These are phyloP conservation scores for Plecturocebus donacophilus DNA, from an alignment of 2,113 vertebrate species.

Conservation along the genomic window DNA sequence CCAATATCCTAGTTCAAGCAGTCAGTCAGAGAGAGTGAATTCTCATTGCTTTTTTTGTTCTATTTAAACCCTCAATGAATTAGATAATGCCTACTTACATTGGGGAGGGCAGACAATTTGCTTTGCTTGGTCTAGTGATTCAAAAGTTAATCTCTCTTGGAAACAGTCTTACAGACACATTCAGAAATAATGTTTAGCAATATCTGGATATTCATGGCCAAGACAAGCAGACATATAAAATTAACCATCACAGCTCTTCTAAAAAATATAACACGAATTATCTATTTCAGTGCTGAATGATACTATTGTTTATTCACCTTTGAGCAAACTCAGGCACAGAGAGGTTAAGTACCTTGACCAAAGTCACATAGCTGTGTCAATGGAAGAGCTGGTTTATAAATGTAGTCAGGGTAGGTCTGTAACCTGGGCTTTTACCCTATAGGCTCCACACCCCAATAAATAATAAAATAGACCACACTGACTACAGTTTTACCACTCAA, in stretches of 20 bases:
- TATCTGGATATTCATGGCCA: not conserved
- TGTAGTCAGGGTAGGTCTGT: not conserved
- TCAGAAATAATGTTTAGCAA: not conserved
- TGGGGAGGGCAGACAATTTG: not conserved
- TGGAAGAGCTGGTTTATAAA: not conserved
- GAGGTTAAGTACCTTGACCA: not conserved
- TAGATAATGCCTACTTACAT: not conserved
- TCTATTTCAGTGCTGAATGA: not conserved
- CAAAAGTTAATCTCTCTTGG: not conserved
- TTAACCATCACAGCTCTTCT: not conserved
- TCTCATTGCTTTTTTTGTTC: not conserved
- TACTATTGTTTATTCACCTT: not conserved
- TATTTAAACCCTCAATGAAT: not conserved
- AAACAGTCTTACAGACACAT: not conserved
- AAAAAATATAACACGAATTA: not conserved
- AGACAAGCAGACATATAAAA: not conserved
- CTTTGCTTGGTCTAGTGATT: not conserved
- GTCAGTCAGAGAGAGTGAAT: not conserved
- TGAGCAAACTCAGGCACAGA: not conserved
- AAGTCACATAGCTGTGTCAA: not conserved
- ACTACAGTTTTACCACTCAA: not conserved
- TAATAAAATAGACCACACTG: not conserved
- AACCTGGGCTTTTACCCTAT: not conserved
- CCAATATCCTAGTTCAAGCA: not conserved
- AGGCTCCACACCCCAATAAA: not conserved